Conservation (phyloP, 2,113 vertebrate species). For the Ailuropoda melanoleuca region DNA sequence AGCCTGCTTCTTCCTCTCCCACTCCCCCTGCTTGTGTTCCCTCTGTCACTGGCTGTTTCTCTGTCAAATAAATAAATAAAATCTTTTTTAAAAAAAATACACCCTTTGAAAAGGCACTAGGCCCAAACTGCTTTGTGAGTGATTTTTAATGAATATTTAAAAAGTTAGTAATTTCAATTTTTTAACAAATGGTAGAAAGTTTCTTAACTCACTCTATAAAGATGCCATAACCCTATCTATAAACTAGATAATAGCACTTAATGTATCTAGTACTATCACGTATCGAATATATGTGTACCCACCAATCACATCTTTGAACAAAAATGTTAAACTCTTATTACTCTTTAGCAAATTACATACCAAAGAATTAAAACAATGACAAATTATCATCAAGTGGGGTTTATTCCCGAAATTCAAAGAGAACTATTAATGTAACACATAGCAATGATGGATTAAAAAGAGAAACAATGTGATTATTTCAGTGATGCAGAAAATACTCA, state of each 20-base stretch:
- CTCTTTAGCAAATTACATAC: background rate
- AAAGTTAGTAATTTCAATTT: background rate
- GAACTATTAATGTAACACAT: background rate
- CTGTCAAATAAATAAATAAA: too few species aligned
- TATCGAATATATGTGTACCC: background rate
- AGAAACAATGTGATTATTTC: background rate
- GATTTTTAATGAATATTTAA: background rate
- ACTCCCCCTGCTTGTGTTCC: too few species aligned
- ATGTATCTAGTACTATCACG: background rate
- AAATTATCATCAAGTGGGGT: background rate
- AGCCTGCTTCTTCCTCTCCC: too few species aligned
- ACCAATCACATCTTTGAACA: background rate
- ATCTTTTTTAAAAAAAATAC: background rate
- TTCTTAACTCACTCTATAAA: background rate
- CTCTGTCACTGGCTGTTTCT: too few species aligned
- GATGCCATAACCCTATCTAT: background rate
- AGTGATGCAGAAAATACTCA: background rate
- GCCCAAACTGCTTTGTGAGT: background rate
- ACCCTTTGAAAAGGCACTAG: background rate
- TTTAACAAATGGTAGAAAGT: background rate
- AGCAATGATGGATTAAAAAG: background rate
- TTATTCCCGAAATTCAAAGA: background rate
- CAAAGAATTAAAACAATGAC: background rate
- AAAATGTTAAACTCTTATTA: background rate
- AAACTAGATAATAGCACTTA: background rate